Evolutionary conservation across 2,113 vertebrate species (phyloP), one percentile per base, ranked within the genome.

Genomic region (Amblyornis subalaris): DNA sequence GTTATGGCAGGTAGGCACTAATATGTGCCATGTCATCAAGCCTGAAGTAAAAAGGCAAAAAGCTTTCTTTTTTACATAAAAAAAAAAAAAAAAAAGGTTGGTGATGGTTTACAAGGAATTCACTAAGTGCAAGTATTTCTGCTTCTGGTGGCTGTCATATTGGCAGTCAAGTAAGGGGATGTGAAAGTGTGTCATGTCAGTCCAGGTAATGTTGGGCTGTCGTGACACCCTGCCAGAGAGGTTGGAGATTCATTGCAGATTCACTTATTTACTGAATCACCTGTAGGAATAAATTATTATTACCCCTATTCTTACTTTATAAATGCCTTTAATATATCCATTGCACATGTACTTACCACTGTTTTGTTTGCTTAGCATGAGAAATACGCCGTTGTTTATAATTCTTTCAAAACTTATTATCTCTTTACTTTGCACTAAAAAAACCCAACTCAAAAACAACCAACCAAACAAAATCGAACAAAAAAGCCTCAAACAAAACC

Each of bases 371-470:
- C 4, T 60, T 81, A 74, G 3, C 23, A 17, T 40, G 29, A 91
- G 24, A 87, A 85, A 87, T 4, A 35, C 4, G 5, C 6, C 58
- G 20, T 19, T 4, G 3, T 64, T 88, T 48, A 19, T 36, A 31
- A 9, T 44, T 77, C 2, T 64, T 54, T 53, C 9, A 40, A 69
- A 88, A 36, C 4, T n/a, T 91, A 9, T 6, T 67, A 7, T 3
- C 57, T 55, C 7, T 81, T 58, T 58, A 28, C 6, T 73, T 73
- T 38, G 18, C 19, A 74, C 10, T 16, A 80, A 74, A 48, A 22
- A 26, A 16, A 7, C 0, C 0, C 4, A 62, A 10, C 8, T 8
- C 25, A 25, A 42, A 60, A 50, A 3, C 6, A 40, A 33, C 17
- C 15, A 22, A 17, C 2, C 64, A 40, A 40, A 1, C 12, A 51